Evolutionary conservation across 1,140 invertebrate species (phyloP).

Genomic region (Macrotrachela quadricornifera): DNA sequence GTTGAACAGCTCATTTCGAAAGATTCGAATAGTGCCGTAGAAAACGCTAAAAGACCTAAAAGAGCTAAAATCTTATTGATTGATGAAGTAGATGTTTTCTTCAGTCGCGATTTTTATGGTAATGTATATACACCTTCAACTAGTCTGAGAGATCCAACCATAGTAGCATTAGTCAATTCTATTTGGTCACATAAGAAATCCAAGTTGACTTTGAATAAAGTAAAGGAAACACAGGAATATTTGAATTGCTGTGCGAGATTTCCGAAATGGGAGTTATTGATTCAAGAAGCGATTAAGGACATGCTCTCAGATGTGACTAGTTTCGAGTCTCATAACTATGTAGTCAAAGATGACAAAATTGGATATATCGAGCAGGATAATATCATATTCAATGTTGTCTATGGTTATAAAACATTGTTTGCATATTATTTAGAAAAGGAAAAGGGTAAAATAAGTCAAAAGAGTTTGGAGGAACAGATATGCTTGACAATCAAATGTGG

Average conservation of each 20-base stretch:
- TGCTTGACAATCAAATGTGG: not conserved
- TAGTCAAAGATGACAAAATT: not conserved
- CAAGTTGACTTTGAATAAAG: not conserved
- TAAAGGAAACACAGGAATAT: not conserved
- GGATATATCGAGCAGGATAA: not conserved
- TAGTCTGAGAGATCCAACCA: not conserved
- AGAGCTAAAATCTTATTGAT: not conserved
- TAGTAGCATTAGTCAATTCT: not conserved
- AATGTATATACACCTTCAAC: not conserved
- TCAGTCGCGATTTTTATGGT: not conserved
- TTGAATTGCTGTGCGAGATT: not conserved
- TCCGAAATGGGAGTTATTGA: not conserved
- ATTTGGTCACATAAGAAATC: not conserved
- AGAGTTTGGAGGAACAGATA: not conserved
- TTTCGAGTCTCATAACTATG: not conserved
- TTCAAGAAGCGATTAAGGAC: not conserved
- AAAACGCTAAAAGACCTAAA: not conserved
- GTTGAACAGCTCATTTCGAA: not conserved
- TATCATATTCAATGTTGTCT: not conserved
- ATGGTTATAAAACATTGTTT: not conserved
- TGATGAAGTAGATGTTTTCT: not conserved
- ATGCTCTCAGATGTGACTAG: not conserved
- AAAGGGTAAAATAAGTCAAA: not conserved
- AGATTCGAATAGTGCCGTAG: too few species aligned
- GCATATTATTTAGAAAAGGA: not conserved